A percentile compares a stretch with the other conserved stretches of the same genome.
These are phyloP conservation scores for Fukomys damarensis DNA, from an alignment of 2,113 vertebrate species.

Conservation along the genomic window DNA sequence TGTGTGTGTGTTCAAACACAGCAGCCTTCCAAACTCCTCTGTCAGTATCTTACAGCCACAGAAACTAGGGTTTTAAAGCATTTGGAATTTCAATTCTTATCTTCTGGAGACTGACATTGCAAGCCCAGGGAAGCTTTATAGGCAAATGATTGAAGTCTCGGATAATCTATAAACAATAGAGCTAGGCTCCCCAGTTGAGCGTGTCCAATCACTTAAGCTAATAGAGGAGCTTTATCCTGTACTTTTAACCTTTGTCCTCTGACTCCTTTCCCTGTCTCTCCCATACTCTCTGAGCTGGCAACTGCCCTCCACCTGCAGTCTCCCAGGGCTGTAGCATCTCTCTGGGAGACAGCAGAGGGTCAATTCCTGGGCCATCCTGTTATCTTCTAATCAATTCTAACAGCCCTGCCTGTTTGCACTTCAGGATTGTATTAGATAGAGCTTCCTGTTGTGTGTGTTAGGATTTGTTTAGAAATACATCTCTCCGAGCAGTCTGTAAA, in stretches of 20 bases:
- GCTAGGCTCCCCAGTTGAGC: conserved; percentile 70
- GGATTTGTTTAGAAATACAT: conserved; percentile 84
- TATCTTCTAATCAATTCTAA: conserved; percentile 84
- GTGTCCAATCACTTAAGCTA: conserved; percentile 81
- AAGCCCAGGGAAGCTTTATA: conserved; percentile 20
- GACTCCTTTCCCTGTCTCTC: conserved; percentile 48
- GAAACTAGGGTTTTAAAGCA: conserved; percentile 79
- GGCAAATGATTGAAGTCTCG: conserved; percentile 70
- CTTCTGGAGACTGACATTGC: conserved; percentile 73
- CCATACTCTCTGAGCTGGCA: not conserved
- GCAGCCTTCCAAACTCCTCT: conserved; percentile 81
- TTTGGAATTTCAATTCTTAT: conserved; percentile 81
- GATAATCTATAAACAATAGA: conserved; percentile 78
- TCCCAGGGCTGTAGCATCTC: conserved; percentile 47
- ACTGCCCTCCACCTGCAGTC: conserved; percentile 50
- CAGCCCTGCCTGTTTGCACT: conserved; percentile 79
- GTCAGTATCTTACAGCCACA: conserved; percentile 77
- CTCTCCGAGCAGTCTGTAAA: conserved; percentile 71
- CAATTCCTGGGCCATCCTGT: conserved; percentile 76
- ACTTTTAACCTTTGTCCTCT: conserved; percentile 72
- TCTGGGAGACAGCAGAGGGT: not conserved
- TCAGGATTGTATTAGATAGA: conserved; percentile 82
- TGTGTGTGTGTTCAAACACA: conserved; percentile 32
- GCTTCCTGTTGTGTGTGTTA: conserved; percentile 81
- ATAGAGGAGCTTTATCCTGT: conserved; percentile 78